phyloP scores from a whole-genome alignment of 2,888 invertebrate species.

The Nezara viridula region DNA sequence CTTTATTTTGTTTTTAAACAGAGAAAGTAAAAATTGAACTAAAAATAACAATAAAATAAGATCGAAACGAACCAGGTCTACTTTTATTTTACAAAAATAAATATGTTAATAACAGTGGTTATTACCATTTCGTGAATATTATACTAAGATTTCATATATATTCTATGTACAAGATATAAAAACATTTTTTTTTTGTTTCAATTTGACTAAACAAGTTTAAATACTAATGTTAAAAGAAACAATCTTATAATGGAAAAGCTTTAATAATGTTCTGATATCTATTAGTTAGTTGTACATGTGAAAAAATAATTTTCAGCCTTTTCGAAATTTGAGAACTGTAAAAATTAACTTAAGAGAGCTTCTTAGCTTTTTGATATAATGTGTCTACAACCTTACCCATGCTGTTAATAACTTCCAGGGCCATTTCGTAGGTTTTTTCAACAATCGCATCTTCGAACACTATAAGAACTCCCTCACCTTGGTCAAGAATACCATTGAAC shows the following conservation, averaged over 20 bases:
- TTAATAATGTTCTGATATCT: conserved; percentile 56
- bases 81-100: conserved; percentile 58
- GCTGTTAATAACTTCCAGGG: conserved; percentile 96
- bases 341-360: conserved; percentile 72
- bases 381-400: conserved; percentile 99
- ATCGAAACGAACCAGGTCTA: conserved; percentile 28
- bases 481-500: conserved; percentile 96
- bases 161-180: conserved; percentile 58
- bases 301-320: conserved; percentile 60
- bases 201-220: conserved; percentile 56
- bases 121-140: conserved; percentile 48
- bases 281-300: conserved; percentile 60
- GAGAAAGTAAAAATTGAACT: background rate
- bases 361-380: conserved; percentile 98
- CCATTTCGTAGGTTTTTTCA: conserved; percentile 98
- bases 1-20: background rate
- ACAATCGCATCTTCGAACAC: conserved; percentile 95
- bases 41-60: conserved; percentile 52
- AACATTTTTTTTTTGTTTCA: conserved; percentile 46
- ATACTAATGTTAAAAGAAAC: conserved; percentile 58
- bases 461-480: conserved; percentile 97
- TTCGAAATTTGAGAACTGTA: conserved; percentile 54
- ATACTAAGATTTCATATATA: conserved; percentile 56
- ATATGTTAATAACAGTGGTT: conserved; percentile 57
- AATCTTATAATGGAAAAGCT: conserved; percentile 56